These are phyloP conservation scores for Tympanuchus pallidicinctus DNA, from an alignment of 2,113 vertebrate species.

Conservation along the genomic window DNA sequence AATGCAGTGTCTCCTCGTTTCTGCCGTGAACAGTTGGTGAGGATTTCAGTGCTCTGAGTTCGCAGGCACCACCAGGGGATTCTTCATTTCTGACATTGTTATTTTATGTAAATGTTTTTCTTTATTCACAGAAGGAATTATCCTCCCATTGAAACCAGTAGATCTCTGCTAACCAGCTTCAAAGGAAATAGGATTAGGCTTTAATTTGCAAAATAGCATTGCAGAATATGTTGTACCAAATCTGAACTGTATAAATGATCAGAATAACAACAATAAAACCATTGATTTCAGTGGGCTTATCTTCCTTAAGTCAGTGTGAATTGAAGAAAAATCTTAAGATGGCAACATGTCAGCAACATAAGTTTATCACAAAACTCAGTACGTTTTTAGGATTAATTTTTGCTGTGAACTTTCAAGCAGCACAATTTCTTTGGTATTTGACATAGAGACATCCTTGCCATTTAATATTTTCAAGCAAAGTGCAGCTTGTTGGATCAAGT, in stretches of 20 bases:
- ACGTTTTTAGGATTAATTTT: background rate
- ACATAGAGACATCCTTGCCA: background rate
- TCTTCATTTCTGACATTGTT: conserved; percentile 34
- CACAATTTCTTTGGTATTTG: background rate
- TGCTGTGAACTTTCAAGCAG: background rate
- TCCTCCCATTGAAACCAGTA: conserved; percentile 5
- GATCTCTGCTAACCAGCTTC: conserved; percentile 4
- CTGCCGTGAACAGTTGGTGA: conserved; percentile 14
- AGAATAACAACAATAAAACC: background rate
- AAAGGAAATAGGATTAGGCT: conserved; percentile 34
- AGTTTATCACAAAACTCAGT: background rate
- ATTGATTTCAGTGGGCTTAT: background rate
- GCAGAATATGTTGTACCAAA: background rate
- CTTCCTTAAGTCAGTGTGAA: background rate
- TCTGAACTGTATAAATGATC: background rate
- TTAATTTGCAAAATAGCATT: conserved; percentile 13
- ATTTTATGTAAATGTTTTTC: conserved; percentile 38
- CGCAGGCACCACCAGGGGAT: conserved; percentile 9
- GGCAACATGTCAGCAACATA: background rate
- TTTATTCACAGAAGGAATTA: conserved; percentile 34
- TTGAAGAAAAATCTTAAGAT: background rate
- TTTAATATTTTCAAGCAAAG: background rate
- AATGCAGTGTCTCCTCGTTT: background rate
- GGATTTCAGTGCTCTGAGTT: background rate
- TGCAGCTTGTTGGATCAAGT: background rate